A percentile compares a stretch with the other conserved stretches of the same genome.
Evolutionary conservation across 2,113 vertebrate species (phyloP).

Genomic region (Polyodon spathula): DNA sequence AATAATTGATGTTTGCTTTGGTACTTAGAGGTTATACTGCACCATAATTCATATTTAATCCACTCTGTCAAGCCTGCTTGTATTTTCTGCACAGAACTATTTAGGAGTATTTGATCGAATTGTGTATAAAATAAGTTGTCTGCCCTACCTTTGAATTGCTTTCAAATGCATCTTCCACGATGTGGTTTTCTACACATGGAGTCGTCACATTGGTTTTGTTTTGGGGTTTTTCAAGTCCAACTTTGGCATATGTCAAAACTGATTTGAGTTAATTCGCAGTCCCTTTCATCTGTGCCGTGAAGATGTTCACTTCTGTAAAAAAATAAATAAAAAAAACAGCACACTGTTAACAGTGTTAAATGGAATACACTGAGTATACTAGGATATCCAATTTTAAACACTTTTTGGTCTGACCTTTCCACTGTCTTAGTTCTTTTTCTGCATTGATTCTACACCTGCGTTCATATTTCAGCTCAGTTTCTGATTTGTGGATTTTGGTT

Average conservation of each 20-base stretch:
- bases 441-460: conserved; percentile 50
- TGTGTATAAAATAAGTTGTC: background rate
- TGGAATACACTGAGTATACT: too few relatives aligned
- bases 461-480: conserved; percentile 54
- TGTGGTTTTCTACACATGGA: conserved; percentile 24
- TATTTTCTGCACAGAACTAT: too few relatives aligned
- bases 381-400: background rate
- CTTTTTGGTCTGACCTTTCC: conserved; percentile 40
- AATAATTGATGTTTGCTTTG: too few relatives aligned
- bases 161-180: conserved; percentile 27
- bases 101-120: background rate
- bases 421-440: conserved; percentile 46
- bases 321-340: background rate
- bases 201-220: conserved; percentile 31
- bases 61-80: too few relatives aligned
- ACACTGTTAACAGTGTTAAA: too few relatives aligned
- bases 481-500: conserved; percentile 55
- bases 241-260: conserved; percentile 45
- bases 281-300: conserved; percentile 58
- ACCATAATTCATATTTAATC: too few relatives aligned
- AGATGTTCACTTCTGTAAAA: conserved; percentile 50
- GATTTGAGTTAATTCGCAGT: conserved; percentile 47
- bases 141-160: conserved; percentile 5
- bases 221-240: conserved; percentile 29
- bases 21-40: too few relatives aligned